Conservation (phyloP, 2,797 vertebrate genomes). For the Rhinichthys osculus region DNA sequence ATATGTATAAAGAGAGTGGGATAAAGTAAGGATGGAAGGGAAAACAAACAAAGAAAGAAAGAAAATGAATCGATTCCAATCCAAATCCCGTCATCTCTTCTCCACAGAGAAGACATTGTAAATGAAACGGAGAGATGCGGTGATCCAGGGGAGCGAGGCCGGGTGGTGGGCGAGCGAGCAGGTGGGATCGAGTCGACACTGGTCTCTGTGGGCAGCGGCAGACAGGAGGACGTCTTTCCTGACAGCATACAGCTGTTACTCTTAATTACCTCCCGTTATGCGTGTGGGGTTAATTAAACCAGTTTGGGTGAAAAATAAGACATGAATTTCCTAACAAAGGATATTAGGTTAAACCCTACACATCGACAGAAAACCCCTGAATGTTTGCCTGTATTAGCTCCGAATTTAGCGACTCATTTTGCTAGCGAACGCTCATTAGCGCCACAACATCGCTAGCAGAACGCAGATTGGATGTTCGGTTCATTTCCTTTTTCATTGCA, state of each 20-base stretch:
- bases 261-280: conserved; percentile 77
- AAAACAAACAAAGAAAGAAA: neutral
- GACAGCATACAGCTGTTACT: conserved; percentile 79
- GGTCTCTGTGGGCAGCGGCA: conserved; percentile 59
- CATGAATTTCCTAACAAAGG: conserved; percentile 74
- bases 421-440: neutral
- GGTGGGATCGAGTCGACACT: conserved; percentile 67
- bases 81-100: conserved; percentile 9
- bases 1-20: neutral
- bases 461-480: neutral
- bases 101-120: neutral
- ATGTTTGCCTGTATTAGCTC: neutral
- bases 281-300: conserved; percentile 81
- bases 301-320: conserved; percentile 69
- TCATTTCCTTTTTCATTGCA: neutral
- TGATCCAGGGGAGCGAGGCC: neutral
- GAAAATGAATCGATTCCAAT: neutral
- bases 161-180: conserved; percentile 54
- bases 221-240: conserved; percentile 70
- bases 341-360: conserved; percentile 66
- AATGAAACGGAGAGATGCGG: neutral
- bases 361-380: neutral
- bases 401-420: conserved; percentile 11
- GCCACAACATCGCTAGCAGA: neutral
- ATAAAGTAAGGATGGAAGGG: neutral